Base-by-base conservation (phyloP, 2,888 invertebrate species). In the Baronia brevicornis region DNA sequence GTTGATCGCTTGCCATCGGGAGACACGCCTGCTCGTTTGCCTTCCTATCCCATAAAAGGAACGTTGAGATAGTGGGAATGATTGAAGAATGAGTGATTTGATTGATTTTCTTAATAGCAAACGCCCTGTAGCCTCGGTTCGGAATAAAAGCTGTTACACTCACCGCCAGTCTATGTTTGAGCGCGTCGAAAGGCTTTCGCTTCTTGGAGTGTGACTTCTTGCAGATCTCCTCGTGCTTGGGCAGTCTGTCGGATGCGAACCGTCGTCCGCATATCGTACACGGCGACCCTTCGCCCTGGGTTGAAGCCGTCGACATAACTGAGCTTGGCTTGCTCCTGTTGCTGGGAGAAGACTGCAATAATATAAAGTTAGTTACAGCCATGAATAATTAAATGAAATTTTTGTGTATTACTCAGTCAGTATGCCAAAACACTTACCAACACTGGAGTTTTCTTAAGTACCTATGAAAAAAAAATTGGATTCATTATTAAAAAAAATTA, bases 151-250 rank as follows among this genome's bases (percentile, higher is more conserved):
- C n/a, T n/a, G 5, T 7, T 2, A 6, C 11, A 51, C 77, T 74
- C 7, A 85, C 85, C 42, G 78, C 75, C 1, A 95, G 89, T n/a
- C 98, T 85, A 70, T 96, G 96, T 60, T 94, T 95, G 22, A 94
- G 88, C 2, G 92, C 92, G 73, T 98, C 98, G 66, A 96, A 98
- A 0, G 91, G 89, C 82, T 96, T 98, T 44, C 97, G 86, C 61
- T 94, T 95, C 71, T 95, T 95, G 36, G 86, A 78, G 25, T 87
- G 80, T 1, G 93, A 87, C 63, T 93, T 94, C 46, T 88, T 77
- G 73, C 98, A 98, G 42, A 97, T 94, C 13, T 89, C 86, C 69
- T 94, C 89, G 70, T 98, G 98, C 48, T 91, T 92, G 3, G 73
- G 80, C 29, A 96, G 79, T 1, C 97, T 88, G 60, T 97, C 97